Evolutionary conservation across 2,797 vertebrate genomes (phyloP).

Genomic region (Pogoniulus pusillus): DNA sequence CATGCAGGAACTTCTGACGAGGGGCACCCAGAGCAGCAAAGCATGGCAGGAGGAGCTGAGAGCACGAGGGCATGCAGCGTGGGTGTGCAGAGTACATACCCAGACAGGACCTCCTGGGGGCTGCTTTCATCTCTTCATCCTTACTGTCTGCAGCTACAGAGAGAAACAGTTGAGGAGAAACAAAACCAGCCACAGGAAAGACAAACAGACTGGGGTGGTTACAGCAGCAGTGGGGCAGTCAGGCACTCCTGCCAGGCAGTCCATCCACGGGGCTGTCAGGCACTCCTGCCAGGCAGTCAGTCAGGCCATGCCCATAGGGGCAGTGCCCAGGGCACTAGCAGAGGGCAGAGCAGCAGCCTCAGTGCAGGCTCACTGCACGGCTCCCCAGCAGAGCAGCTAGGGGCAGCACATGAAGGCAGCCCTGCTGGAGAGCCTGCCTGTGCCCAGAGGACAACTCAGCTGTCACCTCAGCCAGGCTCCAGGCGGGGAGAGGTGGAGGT

Average conservation of each 20-base stretch:
- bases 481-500: fast-evolving
- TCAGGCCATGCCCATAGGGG: conserved; percentile 56
- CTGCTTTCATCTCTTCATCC: conserved; percentile 93
- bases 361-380: background rate
- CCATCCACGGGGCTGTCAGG: too few species aligned
- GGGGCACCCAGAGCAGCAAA: background rate
- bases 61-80: conserved; percentile 54
- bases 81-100: conserved; percentile 87
- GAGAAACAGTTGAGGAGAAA: conserved; percentile 40
- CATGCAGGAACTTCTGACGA: conserved; percentile 43
- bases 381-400: background rate
- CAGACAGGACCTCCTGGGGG: conserved; percentile 91
- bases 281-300: conserved; percentile 8
- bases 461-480: background rate
- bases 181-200: conserved; percentile 23
- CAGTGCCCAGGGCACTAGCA: background rate
- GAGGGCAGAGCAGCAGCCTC: background rate
- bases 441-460: background rate
- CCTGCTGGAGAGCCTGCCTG: background rate
- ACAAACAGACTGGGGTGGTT: conserved; percentile 74
- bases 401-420: background rate
- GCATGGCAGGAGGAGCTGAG: background rate
- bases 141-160: conserved; percentile 92
- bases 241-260: conserved; percentile 43
- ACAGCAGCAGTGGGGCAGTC: conserved; percentile 30